Evolutionary conservation across 2,888 invertebrate genomes (phyloP).

Genomic region (Ormyrus rosae): DNA sequence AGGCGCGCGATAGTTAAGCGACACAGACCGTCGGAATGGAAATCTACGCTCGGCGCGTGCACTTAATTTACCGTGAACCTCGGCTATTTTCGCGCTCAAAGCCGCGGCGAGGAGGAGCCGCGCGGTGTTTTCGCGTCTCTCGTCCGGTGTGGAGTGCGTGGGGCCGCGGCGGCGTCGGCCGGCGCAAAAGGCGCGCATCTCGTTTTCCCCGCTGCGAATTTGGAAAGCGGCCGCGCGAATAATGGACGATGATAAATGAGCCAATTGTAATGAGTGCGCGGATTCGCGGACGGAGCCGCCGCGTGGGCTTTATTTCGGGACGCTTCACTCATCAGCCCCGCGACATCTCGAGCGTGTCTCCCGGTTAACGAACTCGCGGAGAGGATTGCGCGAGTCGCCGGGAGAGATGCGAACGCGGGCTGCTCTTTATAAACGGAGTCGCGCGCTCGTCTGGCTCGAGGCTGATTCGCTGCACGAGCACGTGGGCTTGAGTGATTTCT

Average conservation of each 20-base stretch:
- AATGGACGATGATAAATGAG: conserved; percentile 52
- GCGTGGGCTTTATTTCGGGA: conserved; percentile 13
- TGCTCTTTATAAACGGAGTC: too few species aligned
- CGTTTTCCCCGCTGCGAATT: too few species aligned
- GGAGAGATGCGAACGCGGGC: too few species aligned
- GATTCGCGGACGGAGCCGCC: too few species aligned
- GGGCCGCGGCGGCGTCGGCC: not conserved
- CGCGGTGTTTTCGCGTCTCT: too few species aligned
- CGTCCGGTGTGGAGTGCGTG: too few species aligned
- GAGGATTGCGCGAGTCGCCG: not conserved
- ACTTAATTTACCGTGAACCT: conserved; percentile 42
- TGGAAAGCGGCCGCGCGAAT: conserved; percentile 6
- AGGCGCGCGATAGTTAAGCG: conserved; percentile 3
- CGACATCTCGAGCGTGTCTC: not conserved
- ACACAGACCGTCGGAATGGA: conserved; percentile 34
- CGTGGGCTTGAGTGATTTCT: too few species aligned
- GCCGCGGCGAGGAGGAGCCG: too few species aligned
- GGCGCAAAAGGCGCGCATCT: not conserved
- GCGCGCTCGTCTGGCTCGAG: too few species aligned
- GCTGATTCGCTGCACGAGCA: too few species aligned
- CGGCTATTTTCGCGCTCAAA: conserved; percentile 8
- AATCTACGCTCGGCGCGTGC: conserved; percentile 27
- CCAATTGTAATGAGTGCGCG: conserved; percentile 35
- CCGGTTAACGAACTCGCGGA: conserved; percentile 34
- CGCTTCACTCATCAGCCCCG: not conserved